These are phyloP conservation scores for Euglossa dilemma DNA, from an alignment of 1,140 invertebrate species.

Conservation along the genomic window DNA sequence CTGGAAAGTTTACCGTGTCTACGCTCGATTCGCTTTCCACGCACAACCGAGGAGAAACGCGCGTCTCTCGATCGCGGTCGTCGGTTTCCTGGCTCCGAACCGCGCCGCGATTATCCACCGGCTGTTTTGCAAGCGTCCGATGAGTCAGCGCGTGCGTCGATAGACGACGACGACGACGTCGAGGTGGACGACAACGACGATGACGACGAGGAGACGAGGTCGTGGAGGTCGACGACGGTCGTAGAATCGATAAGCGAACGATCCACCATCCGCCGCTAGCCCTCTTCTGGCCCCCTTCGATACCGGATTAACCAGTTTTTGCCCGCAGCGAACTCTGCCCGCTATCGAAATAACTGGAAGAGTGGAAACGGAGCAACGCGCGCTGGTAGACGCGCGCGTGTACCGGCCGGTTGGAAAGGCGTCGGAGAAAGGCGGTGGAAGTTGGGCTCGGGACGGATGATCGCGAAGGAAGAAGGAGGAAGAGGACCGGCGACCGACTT, in stretches of 20 bases:
- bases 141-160: constrained; percentile 32
- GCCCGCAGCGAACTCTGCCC: constrained; percentile 10
- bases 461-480: neutral
- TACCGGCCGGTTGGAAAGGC: neutral
- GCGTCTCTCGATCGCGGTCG: neutral
- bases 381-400: no score
- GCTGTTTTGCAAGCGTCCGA: constrained; percentile 35
- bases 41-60: constrained; percentile 15
- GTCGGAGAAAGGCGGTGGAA: neutral
- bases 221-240: neutral
- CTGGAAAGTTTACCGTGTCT: constrained; percentile 70
- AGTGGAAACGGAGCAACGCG: neutral
- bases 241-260: constrained; percentile 44
- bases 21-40: constrained; percentile 42
- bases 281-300: neutral
- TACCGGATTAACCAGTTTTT: constrained; percentile 50
- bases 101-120: constrained; percentile 7
- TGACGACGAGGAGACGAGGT: no score
- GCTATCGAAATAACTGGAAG: constrained; percentile 16
- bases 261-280: neutral
- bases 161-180: neutral
- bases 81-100: neutral
- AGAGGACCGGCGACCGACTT: neutral
- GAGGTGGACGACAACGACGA: neutral
- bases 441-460: neutral